Percentiles rank a stretch among this genome's conserved stretches.
Conservation (phyloP, 92 coral and sea anemone species). For the Plumapathes pennacea region DNA sequence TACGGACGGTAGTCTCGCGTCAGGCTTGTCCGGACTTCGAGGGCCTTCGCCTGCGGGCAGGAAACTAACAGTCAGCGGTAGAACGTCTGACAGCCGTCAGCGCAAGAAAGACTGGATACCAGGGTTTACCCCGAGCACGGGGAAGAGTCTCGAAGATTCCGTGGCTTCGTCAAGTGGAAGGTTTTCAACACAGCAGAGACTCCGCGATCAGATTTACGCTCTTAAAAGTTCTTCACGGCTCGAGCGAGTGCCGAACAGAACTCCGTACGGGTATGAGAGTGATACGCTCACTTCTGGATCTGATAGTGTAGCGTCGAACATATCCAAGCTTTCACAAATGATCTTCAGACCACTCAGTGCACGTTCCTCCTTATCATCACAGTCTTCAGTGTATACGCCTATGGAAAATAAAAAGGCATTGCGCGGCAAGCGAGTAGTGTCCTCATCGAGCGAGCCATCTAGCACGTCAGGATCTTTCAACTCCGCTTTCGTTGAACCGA, state of each 20-base stretch:
- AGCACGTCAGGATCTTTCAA: slow-evolving; percentile 52
- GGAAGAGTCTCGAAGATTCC: too few species aligned
- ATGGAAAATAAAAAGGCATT: slow-evolving; percentile 12
- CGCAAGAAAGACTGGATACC: not conserved
- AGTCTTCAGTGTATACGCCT: slow-evolving; percentile 13
- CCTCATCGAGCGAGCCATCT: slow-evolving; percentile 63
- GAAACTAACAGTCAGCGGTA: not conserved
- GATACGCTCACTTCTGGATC: slow-evolving; percentile 36
- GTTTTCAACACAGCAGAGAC: too few species aligned
- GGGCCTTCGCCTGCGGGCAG: not conserved
- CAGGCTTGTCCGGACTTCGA: not conserved
- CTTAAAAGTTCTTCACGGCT: slow-evolving; percentile 43
- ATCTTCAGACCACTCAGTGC: slow-evolving; percentile 59
- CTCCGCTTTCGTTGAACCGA: slow-evolving; percentile 49
- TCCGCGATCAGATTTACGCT: too few species aligned
- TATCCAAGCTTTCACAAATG: slow-evolving; percentile 65
- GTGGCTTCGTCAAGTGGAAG: too few species aligned
- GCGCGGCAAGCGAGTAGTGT: slow-evolving; percentile 20
- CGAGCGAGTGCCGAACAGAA: slow-evolving; percentile 73
- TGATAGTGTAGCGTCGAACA: slow-evolving; percentile 11
- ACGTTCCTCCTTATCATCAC: slow-evolving; percentile 38
- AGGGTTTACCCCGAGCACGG: too few species aligned
- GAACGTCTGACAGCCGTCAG: not conserved
- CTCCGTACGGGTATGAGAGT: slow-evolving; percentile 53
- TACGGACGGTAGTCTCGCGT: too few species aligned